Conservation (phyloP, 2,888 invertebrate genomes). For the Euplexia lucipara region DNA sequence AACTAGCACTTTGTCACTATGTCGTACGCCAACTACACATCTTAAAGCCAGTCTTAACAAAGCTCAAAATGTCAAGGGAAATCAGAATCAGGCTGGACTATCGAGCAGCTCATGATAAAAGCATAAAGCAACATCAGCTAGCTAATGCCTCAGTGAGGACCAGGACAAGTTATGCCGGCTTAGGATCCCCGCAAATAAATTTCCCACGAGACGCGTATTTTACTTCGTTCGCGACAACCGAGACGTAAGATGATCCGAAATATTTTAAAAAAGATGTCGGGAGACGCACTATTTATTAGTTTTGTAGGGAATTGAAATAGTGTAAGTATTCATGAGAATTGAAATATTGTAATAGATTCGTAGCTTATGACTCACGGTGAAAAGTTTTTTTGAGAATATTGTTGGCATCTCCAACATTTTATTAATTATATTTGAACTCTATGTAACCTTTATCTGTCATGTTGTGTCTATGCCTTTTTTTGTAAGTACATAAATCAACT, state of each 20-base stretch:
- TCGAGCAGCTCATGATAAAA: slow-evolving; percentile 59
- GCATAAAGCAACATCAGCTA: slow-evolving; percentile 56
- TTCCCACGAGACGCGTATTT: slow-evolving; percentile 87
- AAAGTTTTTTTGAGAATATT: background rate
- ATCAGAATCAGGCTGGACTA: slow-evolving; percentile 54
- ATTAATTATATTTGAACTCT: too few species aligned
- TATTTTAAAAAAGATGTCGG: slow-evolving; percentile 75
- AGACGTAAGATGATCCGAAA: slow-evolving; percentile 78
- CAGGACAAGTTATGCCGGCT: slow-evolving; percentile 81
- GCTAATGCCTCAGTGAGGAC: slow-evolving; percentile 69
- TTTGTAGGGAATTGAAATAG: slow-evolving; percentile 63
- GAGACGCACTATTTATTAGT: slow-evolving; percentile 69
- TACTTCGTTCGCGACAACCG: slow-evolving; percentile 75
- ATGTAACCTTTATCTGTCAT: too few species aligned
- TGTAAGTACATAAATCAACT: too few species aligned
- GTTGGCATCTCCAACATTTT: too few species aligned
- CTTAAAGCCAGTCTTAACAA: slow-evolving; percentile 30
- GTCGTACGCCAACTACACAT: background rate
- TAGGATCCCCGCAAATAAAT: slow-evolving; percentile 85
- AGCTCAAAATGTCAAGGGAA: slow-evolving; percentile 55
- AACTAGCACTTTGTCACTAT: too few species aligned
- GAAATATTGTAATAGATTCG: background rate
- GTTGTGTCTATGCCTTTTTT: too few species aligned
- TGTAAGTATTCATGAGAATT: slow-evolving; percentile 19
- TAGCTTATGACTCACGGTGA: background rate